Percentiles rank a stretch among this genome's conserved stretches.
phyloP scores from a whole-genome alignment of 1,140 invertebrate species.

The Anoplophora glabripennis region DNA sequence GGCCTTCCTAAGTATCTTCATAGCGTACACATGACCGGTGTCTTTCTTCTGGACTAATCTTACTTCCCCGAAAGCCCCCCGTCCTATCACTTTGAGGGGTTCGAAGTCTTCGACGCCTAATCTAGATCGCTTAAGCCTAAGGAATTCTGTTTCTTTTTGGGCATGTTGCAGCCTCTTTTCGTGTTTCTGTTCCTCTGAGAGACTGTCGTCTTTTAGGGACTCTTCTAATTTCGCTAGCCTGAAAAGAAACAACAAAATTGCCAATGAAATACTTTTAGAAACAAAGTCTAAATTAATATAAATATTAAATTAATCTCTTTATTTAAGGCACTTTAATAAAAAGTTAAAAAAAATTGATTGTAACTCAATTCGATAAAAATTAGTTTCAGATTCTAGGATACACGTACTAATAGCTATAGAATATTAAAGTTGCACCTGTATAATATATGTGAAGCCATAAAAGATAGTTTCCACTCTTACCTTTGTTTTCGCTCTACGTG shows the following conservation, averaged over 20 bases:
- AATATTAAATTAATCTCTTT: neutral
- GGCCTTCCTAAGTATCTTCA: slow-evolving; percentile 98
- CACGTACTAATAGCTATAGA: no score
- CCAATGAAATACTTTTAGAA: neutral
- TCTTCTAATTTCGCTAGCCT: slow-evolving; percentile 91
- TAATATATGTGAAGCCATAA: no score
- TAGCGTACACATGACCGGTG: slow-evolving; percentile 99
- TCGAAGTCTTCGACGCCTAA: slow-evolving; percentile 98
- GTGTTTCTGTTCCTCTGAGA: slow-evolving; percentile 79
- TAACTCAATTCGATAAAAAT: no score
- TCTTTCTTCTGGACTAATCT: slow-evolving; percentile 99
- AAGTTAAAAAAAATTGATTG: no score
- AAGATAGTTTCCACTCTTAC: slow-evolving; percentile 49
- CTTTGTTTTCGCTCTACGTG: slow-evolving; percentile 95
- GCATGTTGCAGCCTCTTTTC: slow-evolving; percentile 93
- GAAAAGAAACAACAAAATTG: slow-evolving; percentile 22
- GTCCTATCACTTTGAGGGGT: slow-evolving; percentile 94
- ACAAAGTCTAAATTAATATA: neutral
- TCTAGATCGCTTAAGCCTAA: slow-evolving; percentile 91
- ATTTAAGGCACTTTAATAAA: neutral
- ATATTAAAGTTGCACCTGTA: no score
- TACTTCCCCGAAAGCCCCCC: slow-evolving; percentile 98
- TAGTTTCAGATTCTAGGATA: no score
- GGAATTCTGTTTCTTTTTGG: slow-evolving; percentile 96
- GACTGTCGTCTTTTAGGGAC: slow-evolving; percentile 88